Conservation (phyloP, 1,140 invertebrate species). For the Neomicropteryx cornuta region DNA sequence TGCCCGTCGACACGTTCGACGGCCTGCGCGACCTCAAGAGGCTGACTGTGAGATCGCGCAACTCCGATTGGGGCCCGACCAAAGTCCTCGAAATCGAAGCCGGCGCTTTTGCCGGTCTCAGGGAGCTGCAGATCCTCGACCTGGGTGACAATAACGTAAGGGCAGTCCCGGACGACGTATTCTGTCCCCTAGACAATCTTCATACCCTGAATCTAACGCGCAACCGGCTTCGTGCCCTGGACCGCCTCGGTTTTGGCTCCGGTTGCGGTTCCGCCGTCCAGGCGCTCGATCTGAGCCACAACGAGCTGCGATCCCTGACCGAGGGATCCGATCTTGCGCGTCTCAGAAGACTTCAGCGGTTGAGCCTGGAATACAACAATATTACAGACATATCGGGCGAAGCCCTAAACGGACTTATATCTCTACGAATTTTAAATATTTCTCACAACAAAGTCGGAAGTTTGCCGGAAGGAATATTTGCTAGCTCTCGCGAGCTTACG, state of each 20-base stretch:
- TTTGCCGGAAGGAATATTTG: slow-evolving; percentile 68
- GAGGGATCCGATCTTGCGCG: slow-evolving; percentile 61
- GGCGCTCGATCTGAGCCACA: slow-evolving; percentile 66
- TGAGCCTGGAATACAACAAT: slow-evolving; percentile 73
- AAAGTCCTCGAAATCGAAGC: slow-evolving; percentile 57
- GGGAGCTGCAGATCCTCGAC: slow-evolving; percentile 67
- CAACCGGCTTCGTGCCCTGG: slow-evolving; percentile 63
- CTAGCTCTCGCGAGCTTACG: slow-evolving; percentile 61
- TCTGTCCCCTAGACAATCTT: slow-evolving; percentile 67
- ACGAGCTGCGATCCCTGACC: slow-evolving; percentile 57
- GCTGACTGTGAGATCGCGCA: slow-evolving; percentile 61
- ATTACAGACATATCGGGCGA: slow-evolving; percentile 69
- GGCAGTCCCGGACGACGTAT: slow-evolving; percentile 57
- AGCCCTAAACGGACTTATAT: slow-evolving; percentile 61
- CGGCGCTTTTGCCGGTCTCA: slow-evolving; percentile 57
- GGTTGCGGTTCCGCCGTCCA: slow-evolving; percentile 48
- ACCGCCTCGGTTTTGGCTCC: slow-evolving; percentile 58
- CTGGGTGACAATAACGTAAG: slow-evolving; percentile 73
- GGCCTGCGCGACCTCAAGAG: slow-evolving; percentile 64
- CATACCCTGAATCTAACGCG: slow-evolving; percentile 73
- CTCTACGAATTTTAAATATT: slow-evolving; percentile 69
- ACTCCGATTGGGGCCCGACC: slow-evolving; percentile 63
- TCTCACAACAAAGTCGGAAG: slow-evolving; percentile 69
- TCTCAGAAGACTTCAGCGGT: slow-evolving; percentile 59
- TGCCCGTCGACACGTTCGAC: slow-evolving; percentile 66